A percentile compares a stretch with the other conserved stretches of the same genome.
These are phyloP conservation scores for Thinocorus orbignyianus DNA, from an alignment of 2,113 vertebrate species.

Conservation along the genomic window DNA sequence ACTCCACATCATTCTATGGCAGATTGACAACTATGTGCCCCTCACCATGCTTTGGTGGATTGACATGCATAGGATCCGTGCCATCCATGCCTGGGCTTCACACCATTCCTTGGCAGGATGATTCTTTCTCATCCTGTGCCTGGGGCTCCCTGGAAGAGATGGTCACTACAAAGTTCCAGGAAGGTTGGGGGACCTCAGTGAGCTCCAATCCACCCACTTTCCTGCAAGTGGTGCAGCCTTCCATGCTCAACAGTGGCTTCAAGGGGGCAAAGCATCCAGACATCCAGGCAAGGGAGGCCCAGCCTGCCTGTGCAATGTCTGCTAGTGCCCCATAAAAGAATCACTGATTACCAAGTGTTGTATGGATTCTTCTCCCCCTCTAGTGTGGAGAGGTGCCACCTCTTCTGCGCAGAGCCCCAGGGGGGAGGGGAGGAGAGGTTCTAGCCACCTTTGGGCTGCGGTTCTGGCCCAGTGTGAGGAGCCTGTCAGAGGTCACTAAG, in stretches of 20 bases:
- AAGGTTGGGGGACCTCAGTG: neutral
- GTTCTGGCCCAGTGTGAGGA: rapidly evolving
- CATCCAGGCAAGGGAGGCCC: neutral
- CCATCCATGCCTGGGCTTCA: neutral
- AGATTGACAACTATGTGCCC: neutral
- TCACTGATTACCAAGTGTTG: neutral
- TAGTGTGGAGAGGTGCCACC: rapidly evolving
- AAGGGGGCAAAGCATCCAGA: neutral
- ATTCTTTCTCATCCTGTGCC: rapidly evolving
- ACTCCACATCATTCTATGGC: neutral
- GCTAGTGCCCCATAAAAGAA: neutral
- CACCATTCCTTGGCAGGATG: neutral
- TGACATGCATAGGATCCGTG: neutral
- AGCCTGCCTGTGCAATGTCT: rapidly evolving
- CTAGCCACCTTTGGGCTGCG: rapidly evolving
- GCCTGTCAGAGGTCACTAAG: rapidly evolving
- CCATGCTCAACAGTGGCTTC: rapidly evolving
- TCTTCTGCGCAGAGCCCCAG: neutral
- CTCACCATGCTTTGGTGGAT: neutral
- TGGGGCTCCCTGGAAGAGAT: rapidly evolving
- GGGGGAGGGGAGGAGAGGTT: neutral
- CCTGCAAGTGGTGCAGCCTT: neutral
- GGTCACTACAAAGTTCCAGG: neutral
- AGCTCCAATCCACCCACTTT: rapidly evolving
- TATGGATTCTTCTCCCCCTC: neutral